Evolutionary conservation across 2,797 vertebrate genomes (phyloP).

Genomic region (Alexandromys oeconomus): DNA sequence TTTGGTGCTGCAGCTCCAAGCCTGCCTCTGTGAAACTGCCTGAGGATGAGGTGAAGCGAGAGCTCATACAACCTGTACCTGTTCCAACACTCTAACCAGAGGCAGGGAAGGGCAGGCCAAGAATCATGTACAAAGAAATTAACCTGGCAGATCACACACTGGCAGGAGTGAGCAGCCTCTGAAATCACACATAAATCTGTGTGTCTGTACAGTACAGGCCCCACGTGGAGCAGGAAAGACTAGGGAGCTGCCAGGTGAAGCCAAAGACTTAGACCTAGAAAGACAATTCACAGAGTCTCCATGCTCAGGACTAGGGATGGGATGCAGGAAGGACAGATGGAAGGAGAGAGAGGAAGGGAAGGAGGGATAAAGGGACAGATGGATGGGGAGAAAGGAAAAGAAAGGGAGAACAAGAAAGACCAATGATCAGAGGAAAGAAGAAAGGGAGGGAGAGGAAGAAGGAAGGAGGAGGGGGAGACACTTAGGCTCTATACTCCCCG

Average conservation of each 20-base stretch:
- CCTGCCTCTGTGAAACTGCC: too few relatives aligned
- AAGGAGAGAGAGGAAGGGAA: background rate
- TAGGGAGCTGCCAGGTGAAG: background rate
- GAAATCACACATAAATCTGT: background rate
- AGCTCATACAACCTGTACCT: background rate
- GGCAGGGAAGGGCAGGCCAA: background rate
- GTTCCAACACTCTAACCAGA: background rate
- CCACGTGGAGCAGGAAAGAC: background rate
- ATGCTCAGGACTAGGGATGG: background rate
- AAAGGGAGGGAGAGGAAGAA: background rate
- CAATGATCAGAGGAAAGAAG: too few relatives aligned
- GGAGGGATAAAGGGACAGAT: background rate
- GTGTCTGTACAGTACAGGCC: background rate
- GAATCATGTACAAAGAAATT: background rate
- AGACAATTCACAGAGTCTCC: background rate
- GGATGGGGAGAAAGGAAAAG: background rate
- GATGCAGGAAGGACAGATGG: background rate
- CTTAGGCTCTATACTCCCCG: background rate
- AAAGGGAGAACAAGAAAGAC: background rate
- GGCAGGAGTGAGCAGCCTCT: background rate
- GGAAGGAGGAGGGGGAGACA: too few relatives aligned
- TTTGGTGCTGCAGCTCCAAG: background rate
- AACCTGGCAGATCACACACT: background rate
- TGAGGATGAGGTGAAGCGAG: background rate
- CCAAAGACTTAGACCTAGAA: background rate